Conservation (phyloP, 1,140 invertebrate genomes). For the Zaprionus kolodkinae region DNA sequence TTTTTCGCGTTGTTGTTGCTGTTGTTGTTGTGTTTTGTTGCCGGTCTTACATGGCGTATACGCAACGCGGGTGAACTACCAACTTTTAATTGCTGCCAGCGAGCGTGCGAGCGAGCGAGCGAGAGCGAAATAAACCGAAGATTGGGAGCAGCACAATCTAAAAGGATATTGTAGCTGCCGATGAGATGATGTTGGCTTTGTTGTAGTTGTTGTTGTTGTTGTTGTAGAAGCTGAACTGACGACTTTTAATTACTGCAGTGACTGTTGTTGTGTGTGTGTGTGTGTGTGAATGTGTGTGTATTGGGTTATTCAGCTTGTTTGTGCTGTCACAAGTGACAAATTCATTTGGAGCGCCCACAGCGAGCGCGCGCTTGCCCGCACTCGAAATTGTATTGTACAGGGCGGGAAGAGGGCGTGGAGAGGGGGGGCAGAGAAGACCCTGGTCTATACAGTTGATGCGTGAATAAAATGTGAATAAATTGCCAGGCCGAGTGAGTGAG, state of each 20-base stretch:
- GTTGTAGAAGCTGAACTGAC: constrained; percentile 30
- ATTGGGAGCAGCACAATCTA: neutral
- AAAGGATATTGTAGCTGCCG: neutral
- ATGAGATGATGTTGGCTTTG: constrained; percentile 17
- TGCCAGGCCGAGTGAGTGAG: constrained; percentile 33
- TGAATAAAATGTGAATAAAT: constrained; percentile 57
- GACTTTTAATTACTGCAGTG: constrained; percentile 74
- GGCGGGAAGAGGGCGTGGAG: neutral
- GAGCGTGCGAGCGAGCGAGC: neutral
- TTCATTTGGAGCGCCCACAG: constrained; percentile 63
- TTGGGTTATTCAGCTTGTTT: constrained; percentile 41
- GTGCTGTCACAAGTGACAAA: constrained; percentile 57
- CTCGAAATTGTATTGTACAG: neutral
- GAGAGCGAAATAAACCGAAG: neutral
- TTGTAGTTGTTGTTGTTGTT: constrained; percentile 7
- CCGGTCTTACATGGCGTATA: constrained; percentile 35
- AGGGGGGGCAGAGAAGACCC: too few species aligned
- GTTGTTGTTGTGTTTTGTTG: neutral
- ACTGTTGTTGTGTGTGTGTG: constrained; percentile 17
- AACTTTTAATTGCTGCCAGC: constrained; percentile 44
- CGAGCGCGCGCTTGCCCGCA: constrained; percentile 37
- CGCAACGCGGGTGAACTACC: constrained; percentile 21
- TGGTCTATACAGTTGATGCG: constrained; percentile 31
- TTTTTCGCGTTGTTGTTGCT: neutral
- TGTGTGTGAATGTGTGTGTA: neutral